Conservation (phyloP, 1,140 invertebrate genomes). For the Nasonia giraulti region DNA sequence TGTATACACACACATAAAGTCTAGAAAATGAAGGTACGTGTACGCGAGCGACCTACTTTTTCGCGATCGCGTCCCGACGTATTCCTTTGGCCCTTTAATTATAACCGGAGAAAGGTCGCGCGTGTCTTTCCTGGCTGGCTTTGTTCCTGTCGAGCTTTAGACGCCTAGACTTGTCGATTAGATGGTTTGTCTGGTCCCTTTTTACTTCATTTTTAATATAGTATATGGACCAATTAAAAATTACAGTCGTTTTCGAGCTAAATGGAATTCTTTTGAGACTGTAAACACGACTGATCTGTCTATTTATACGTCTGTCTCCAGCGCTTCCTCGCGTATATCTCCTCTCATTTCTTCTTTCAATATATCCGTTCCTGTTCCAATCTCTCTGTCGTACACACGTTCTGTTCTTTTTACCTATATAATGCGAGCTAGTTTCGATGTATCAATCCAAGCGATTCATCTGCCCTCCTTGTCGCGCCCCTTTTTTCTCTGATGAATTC, state of each 20-base stretch:
- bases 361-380: not conserved
- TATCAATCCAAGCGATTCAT: not conserved
- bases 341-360: not conserved
- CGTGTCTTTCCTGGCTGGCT: not conserved
- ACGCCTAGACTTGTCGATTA: too few species aligned
- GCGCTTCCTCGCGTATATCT: not conserved
- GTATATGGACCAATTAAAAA: too few species aligned
- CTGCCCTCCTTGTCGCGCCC: constrained; percentile 1
- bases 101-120: not conserved
- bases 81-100: not conserved
- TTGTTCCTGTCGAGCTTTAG: too few species aligned
- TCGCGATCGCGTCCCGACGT: not conserved
- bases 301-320: constrained; percentile 11
- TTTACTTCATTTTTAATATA: too few species aligned
- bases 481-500: constrained; percentile 31
- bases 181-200: too few species aligned
- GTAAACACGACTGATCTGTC: not conserved
- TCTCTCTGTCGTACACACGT: not conserved
- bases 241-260: not conserved
- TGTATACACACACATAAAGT: not conserved
- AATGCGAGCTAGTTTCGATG: not conserved
- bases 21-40: not conserved
- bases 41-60: not conserved
- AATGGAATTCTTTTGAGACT: not conserved
- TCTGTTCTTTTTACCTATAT: not conserved